A percentile compares a stretch with the other conserved stretches of the same genome.
phyloP scores from a whole-genome alignment of 64 coral and sea anemone genomes.

The Montipora foliosa region DNA sequence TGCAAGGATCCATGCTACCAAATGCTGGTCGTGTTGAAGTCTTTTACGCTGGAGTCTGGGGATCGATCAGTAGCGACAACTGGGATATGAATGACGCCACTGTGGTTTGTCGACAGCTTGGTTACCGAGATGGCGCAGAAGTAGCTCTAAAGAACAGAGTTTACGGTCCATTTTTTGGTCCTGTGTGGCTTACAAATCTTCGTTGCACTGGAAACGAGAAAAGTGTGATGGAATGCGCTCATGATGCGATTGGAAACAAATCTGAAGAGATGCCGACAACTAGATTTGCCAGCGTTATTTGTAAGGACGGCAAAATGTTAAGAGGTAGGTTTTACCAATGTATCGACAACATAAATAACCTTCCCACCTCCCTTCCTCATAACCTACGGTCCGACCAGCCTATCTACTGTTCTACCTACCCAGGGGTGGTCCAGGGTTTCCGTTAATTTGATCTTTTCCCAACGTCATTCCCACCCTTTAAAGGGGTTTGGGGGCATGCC shows the following conservation, averaged over 20 bases:
- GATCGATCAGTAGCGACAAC: background rate
- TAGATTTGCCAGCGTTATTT: background rate
- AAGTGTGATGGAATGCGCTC: background rate
- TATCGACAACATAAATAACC: background rate
- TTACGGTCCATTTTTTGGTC: slow-evolving; percentile 15
- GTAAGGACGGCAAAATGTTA: background rate
- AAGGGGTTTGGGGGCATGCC: no score
- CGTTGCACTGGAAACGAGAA: background rate
- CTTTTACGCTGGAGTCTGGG: slow-evolving; percentile 3
- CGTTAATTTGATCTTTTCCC: no score
- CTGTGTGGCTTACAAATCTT: slow-evolving; percentile 10
- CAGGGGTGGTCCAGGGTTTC: no score
- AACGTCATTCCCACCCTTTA: no score
- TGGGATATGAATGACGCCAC: slow-evolving; percentile 18
- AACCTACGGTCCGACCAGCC: no score
- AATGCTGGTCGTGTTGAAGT: slow-evolving; percentile 11
- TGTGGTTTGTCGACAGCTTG: slow-evolving; percentile 21
- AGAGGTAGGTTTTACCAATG: background rate
- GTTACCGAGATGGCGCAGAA: slow-evolving; percentile 20
- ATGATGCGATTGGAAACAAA: slow-evolving; percentile 14
- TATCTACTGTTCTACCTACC: no score
- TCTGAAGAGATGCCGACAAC: background rate
- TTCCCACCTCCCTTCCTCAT: no score
- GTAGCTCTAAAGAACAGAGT: slow-evolving; percentile 1
- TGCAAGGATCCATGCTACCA: background rate